Conservation (phyloP, 2,797 vertebrate species). For the Macrochelys suwanniensis region DNA sequence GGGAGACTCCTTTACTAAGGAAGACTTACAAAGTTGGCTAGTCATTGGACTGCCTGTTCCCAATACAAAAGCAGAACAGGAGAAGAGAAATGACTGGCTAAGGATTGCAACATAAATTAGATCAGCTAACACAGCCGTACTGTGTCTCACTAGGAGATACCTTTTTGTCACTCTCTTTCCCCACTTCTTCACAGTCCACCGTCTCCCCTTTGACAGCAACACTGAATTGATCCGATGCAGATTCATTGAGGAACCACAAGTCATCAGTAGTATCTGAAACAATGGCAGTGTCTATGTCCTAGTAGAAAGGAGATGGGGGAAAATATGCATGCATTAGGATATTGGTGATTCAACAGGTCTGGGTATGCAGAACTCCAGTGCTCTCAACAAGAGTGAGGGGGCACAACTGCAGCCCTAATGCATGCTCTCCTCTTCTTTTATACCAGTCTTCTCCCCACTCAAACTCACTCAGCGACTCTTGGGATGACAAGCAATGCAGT, state of each 20-base stretch:
- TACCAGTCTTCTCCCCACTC: neutral
- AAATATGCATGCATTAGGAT: neutral
- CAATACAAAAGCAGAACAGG: neutral
- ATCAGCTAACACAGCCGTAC: neutral
- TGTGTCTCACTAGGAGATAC: slow-evolving; percentile 48
- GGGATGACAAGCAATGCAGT: neutral
- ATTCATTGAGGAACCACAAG: slow-evolving; percentile 95
- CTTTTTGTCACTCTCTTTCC: slow-evolving; percentile 76
- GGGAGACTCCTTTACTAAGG: neutral
- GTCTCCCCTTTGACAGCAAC: slow-evolving; percentile 89
- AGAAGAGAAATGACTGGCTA: neutral
- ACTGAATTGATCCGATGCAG: slow-evolving; percentile 88
- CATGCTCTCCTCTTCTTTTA: neutral
- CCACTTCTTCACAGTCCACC: slow-evolving; percentile 81
- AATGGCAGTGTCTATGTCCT: slow-evolving; percentile 95
- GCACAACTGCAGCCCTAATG: rapidly evolving
- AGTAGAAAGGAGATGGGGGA: slow-evolving; percentile 69
- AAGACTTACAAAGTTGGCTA: neutral
- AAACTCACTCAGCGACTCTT: neutral
- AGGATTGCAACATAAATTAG: rapidly evolving
- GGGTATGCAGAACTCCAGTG: neutral
- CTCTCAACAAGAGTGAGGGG: neutral
- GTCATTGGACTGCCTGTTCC: neutral
- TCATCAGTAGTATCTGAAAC: slow-evolving; percentile 98
- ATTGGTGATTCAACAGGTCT: neutral